Conservation (phyloP, 2,113 vertebrate genomes). For the Tragelaphus imberbis region DNA sequence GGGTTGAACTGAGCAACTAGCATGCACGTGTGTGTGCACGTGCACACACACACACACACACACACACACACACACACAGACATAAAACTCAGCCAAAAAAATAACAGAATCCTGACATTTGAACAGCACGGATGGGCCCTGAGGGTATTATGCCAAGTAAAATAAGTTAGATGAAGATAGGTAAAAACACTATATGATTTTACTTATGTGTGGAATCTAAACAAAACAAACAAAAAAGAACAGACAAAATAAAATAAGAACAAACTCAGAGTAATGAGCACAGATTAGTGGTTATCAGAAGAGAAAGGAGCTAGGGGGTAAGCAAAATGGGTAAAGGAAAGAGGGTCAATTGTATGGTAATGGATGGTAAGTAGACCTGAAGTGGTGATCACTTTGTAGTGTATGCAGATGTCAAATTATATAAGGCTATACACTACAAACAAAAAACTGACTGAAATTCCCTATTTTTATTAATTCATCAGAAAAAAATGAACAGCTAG, state of each 20-base stretch:
- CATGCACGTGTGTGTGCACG: no score
- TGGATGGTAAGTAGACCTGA: background rate
- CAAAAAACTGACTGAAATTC: background rate
- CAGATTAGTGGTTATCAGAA: background rate
- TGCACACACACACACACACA: background rate
- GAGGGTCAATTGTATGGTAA: background rate
- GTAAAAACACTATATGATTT: background rate
- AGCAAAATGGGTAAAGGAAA: background rate
- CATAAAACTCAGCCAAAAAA: background rate
- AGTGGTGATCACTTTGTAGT: background rate
- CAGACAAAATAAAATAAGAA: background rate
- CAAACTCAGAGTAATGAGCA: background rate
- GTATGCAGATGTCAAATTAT: background rate
- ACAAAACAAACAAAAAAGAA: background rate
- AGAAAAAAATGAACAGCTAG: background rate
- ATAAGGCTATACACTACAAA: background rate
- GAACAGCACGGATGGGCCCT: background rate
- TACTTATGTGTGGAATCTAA: background rate
- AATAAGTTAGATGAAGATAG: background rate
- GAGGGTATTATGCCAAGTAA: background rate
- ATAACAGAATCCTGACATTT: background rate
- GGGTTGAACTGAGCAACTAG: no score
- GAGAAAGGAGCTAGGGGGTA: background rate
- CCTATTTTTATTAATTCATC: background rate
- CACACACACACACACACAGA: accelerated